Evolutionary conservation across 2,888 invertebrate species (phyloP).

Genomic region (Trichogramma dendrolimi): DNA sequence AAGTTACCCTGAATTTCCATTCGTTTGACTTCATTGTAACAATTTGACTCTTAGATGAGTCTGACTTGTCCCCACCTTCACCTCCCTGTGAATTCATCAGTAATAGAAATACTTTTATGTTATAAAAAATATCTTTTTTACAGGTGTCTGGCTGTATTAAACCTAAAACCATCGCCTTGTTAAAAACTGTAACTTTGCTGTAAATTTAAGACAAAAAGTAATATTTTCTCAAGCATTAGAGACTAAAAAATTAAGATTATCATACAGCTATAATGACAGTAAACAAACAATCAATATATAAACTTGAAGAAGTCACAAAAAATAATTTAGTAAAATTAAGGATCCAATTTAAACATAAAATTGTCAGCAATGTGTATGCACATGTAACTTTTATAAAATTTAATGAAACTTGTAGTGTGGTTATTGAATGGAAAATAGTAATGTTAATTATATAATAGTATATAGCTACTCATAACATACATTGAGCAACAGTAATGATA

Average conservation of each 20-base stretch:
- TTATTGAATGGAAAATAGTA: constrained; percentile 13
- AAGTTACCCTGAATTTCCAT: constrained; percentile 67
- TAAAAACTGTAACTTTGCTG: constrained; percentile 9
- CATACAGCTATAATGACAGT: constrained; percentile 3
- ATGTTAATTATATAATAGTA: constrained; percentile 20
- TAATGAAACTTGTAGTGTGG: constrained; percentile 3
- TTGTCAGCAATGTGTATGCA: background rate
- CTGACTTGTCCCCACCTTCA: constrained; percentile 55
- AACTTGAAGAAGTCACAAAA: constrained; percentile 16
- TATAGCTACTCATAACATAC: constrained; percentile 15
- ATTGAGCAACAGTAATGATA: constrained; percentile 24
- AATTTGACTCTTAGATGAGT: constrained; percentile 52
- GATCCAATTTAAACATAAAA: background rate
- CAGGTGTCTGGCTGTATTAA: constrained; percentile 8
- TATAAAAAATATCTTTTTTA: background rate
- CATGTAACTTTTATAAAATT: constrained; percentile 14
- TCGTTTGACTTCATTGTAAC: constrained; percentile 60
- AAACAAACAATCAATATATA: background rate
- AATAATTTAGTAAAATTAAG: constrained; percentile 3
- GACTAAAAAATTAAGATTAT: constrained; percentile 28
- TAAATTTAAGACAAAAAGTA: constrained; percentile 16
- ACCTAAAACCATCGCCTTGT: constrained; percentile 5
- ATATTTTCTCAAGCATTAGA: constrained; percentile 8
- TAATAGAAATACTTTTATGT: constrained; percentile 31
- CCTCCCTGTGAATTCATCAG: constrained; percentile 52